phyloP scores from a whole-genome alignment of 2,797 vertebrate genomes.

The Erethizon dorsatum region DNA sequence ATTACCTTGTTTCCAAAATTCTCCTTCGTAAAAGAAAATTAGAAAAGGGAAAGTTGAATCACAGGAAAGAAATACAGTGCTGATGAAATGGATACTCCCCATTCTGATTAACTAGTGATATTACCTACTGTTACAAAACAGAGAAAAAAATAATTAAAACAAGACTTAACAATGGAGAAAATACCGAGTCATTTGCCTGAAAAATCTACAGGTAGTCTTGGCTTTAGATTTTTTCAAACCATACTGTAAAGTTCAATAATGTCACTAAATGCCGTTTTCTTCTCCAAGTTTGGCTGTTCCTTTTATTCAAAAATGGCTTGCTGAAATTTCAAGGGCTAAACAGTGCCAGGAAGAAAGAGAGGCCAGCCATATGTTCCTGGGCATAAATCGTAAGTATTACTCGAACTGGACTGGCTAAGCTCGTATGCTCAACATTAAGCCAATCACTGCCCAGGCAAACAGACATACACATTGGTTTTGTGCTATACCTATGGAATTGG shows the following conservation, averaged over 20 bases:
- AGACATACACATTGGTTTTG: not conserved
- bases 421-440: not conserved
- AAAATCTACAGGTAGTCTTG: conserved; percentile 57
- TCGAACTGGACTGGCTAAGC: not conserved
- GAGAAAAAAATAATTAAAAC: conserved; percentile 64
- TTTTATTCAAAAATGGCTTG: conserved; percentile 7
- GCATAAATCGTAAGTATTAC: not conserved
- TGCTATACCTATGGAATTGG: not conserved
- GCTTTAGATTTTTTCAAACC: not conserved
- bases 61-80: conserved; percentile 59
- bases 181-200: conserved; percentile 59
- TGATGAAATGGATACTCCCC: conserved; percentile 52
- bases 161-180: conserved; percentile 55
- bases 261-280: not conserved
- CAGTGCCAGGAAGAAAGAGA: not conserved
- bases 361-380: not conserved
- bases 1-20: conserved; percentile 68
- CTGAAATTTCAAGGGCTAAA: conserved; percentile 8
- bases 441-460: not conserved
- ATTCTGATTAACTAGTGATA: conserved; percentile 62
- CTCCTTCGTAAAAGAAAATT: conserved; percentile 74
- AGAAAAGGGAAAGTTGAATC: conserved; percentile 76
- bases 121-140: not conserved
- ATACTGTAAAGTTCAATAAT: not conserved
- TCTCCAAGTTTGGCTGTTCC: not conserved